Conservation (phyloP, 2,113 vertebrate genomes). For the Sphaerodactylus townsendi region DNA sequence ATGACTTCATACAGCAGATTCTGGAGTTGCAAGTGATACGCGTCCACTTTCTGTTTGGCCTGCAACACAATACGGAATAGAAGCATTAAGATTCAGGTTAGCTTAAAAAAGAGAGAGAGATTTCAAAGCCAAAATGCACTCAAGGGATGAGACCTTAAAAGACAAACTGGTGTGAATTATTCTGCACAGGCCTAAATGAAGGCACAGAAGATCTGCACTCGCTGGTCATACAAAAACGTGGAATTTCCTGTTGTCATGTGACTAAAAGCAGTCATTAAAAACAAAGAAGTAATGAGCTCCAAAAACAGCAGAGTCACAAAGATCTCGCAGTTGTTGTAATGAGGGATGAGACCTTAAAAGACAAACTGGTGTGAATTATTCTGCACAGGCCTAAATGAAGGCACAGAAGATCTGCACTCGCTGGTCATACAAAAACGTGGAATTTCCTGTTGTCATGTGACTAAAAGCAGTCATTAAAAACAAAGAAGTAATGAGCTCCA, state of each 20-base stretch:
- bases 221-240: neutral
- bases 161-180: neutral
- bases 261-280: neutral
- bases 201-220: neutral
- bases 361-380: no score
- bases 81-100: neutral
- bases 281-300: no score
- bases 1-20: conserved; percentile 97
- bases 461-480: neutral
- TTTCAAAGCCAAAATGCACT: neutral
- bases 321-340: neutral
- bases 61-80: conserved; percentile 42
- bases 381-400: no score
- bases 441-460: neutral
- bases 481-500: no score
- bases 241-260: neutral
- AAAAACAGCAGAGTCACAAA: neutral
- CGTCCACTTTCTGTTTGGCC: conserved; percentile 96
- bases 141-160: neutral
- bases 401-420: no score
- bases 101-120: neutral
- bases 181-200: neutral
- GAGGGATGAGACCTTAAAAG: neutral
- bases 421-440: neutral
- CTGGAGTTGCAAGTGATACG: conserved; percentile 96